Percentiles rank a stretch among this genome's conserved stretches.
Evolutionary conservation across 2,797 vertebrate genomes (phyloP).

Genomic region (Enteromius argenteus): DNA sequence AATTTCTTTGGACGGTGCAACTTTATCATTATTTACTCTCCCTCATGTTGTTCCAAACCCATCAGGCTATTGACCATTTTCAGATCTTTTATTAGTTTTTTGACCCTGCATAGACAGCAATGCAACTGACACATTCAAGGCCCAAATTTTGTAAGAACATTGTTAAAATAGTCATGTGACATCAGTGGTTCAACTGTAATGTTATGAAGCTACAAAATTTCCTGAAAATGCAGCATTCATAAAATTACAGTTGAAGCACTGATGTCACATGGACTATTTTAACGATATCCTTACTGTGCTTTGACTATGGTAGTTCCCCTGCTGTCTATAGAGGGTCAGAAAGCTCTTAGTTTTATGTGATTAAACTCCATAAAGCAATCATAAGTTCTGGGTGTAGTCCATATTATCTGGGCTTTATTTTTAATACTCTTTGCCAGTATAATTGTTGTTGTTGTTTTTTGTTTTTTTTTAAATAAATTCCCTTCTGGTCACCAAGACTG

Average conservation of each 20-base stretch:
- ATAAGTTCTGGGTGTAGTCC: background rate
- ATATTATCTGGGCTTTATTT: background rate
- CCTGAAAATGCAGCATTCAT: background rate
- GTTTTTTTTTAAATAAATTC: background rate
- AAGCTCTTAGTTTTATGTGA: background rate
- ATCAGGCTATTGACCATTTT: background rate
- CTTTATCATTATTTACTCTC: background rate
- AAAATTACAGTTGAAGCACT: background rate
- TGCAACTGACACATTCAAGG: background rate
- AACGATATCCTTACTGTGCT: background rate
- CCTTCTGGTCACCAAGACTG: background rate
- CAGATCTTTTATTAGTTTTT: background rate
- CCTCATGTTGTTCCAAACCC: background rate
- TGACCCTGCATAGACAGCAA: background rate
- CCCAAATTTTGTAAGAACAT: background rate
- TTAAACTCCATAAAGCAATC: background rate
- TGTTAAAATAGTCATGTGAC: background rate
- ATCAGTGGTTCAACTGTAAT: background rate
- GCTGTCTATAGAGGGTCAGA: background rate
- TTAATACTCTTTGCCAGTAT: too few species aligned
- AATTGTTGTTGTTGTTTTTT: too few species aligned
- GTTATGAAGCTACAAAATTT: background rate
- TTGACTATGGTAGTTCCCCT: background rate
- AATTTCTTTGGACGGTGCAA: background rate
- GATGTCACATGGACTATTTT: background rate